Conservation (phyloP, 2,113 vertebrate species). For the Illadopsis cleaveri region DNA sequence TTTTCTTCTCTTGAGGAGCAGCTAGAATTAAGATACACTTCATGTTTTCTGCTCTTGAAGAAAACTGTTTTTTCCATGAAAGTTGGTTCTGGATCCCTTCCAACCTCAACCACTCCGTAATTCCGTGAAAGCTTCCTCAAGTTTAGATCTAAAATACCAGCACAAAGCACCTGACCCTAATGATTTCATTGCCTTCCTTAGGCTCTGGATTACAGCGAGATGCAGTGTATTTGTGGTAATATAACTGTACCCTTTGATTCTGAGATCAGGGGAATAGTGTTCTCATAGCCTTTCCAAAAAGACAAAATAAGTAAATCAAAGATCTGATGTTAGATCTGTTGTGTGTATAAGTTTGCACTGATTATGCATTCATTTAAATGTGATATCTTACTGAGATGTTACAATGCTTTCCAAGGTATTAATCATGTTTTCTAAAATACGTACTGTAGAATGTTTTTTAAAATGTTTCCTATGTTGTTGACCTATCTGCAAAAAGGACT, state of each 20-base stretch:
- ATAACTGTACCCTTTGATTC: neutral
- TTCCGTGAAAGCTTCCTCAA: neutral
- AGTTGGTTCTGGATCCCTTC: neutral
- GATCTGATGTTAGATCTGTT: neutral
- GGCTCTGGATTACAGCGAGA: neutral
- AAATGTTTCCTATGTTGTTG: neutral
- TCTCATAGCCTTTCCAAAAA: neutral
- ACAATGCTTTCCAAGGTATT: neutral
- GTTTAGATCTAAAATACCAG: neutral
- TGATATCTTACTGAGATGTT: neutral
- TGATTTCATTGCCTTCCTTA: neutral
- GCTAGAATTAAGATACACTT: neutral
- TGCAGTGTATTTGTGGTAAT: neutral
- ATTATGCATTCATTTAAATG: neutral
- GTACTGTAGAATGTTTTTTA: neutral
- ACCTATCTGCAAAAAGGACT: neutral
- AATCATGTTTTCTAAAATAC: neutral
- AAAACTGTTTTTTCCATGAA: neutral
- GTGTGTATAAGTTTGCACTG: neutral
- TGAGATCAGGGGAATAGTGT: neutral
- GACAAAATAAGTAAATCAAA: neutral
- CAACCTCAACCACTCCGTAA: neutral
- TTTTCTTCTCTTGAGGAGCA: neutral
- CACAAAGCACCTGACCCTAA: neutral
- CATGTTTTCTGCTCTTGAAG: neutral